Percentiles rank a stretch among this genome's conserved stretches.
phyloP scores from a whole-genome alignment of 2,888 invertebrate genomes.

The Muschampia plurimacula region DNA sequence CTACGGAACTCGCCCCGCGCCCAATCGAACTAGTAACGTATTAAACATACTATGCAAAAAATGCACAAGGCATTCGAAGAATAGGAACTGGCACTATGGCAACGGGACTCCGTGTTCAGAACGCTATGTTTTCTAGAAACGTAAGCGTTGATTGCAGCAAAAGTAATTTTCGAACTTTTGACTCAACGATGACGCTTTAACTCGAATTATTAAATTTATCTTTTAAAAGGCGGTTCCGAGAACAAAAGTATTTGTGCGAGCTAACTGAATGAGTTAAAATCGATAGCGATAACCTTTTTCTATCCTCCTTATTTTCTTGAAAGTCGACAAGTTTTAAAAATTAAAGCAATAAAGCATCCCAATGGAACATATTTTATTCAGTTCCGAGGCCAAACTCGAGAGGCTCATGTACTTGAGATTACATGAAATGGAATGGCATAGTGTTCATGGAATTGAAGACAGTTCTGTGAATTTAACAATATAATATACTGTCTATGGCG shows the following conservation, averaged over 20 bases:
- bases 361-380: background rate
- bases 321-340: background rate
- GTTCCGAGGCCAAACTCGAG: background rate
- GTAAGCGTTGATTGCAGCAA: background rate
- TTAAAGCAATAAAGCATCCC: background rate
- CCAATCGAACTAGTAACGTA: background rate
- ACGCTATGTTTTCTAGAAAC: background rate
- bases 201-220: constrained; percentile 8
- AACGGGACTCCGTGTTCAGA: background rate
- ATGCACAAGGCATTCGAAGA: too few species aligned
- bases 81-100: too few species aligned
- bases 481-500: background rate
- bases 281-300: background rate
- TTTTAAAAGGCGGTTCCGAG: background rate
- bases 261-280: background rate
- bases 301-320: background rate
- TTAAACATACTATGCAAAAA: background rate
- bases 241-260: background rate
- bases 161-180: background rate
- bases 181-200: background rate
- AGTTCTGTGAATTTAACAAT: background rate
- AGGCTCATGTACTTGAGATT: background rate
- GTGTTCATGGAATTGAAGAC: background rate
- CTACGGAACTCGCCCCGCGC: background rate
- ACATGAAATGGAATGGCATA: background rate